Evolutionary conservation across 1,140 invertebrate genomes (phyloP), one percentile per base, ranked within the genome.

Genomic region (Xylocopa sonorina): DNA sequence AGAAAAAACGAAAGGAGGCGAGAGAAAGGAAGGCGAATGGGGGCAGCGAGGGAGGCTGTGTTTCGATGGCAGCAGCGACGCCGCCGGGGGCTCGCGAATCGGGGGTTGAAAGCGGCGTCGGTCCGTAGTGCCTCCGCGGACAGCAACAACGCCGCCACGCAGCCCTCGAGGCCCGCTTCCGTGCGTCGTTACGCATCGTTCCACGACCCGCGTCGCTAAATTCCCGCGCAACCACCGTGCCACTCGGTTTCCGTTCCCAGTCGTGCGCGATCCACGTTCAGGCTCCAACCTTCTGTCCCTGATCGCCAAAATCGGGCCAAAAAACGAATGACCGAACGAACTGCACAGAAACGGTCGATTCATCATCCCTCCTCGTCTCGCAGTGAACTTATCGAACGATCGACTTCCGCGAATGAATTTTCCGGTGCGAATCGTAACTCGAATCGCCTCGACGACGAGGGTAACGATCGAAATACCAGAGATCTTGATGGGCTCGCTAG

Each of bases 111-210:
- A 79, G 63, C 69, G 62, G 67, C 73, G 48, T 46, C 66, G 77
- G 72, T 24, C 83, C 78, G 85, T 83, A 87, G 85, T 87, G 78
- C 74, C 78, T 80, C 83, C 78, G 83, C 78, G 74, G 85, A 83
- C 85, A 78, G 68, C 80, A 80, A 72, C 75, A 48, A 78, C 83
- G 80, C 51, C 78, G 83, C 73, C 57, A 83, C 85, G 83, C 71
- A 72, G 78, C 73, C 67, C 67, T 34, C 27, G 4, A 55, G 46
- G 32, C 38, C 27, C 10, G 7, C 29, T 5, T 16, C 16, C 57
- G 62, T 24, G 51, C 12, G 6, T 9, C 29, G 21, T 29, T 38
- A 38, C 64, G 60, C 78, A 72, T 38, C 50, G n/a, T 43, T 5
- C 55, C 16, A 29, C 46, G 5, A 43, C 6, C 51, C 24, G 41